phyloP scores from a whole-genome alignment of 2,113 vertebrate species.

The Rhizomys pruinosus region DNA sequence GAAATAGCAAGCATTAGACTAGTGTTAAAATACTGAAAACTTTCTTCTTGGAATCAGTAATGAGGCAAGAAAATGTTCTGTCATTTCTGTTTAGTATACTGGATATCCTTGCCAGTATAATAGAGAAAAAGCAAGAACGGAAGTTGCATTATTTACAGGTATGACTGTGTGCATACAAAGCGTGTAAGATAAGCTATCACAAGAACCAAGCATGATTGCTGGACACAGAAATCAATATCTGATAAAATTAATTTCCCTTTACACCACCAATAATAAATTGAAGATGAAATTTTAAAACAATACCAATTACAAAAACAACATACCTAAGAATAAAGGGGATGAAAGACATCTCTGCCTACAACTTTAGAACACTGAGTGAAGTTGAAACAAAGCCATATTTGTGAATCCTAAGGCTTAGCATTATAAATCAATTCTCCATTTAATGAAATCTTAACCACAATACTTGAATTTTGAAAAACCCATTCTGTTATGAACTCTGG shows the following conservation, averaged over 20 bases:
- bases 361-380: background rate
- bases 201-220: constrained; percentile 10
- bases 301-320: background rate
- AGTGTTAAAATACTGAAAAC: constrained; percentile 16
- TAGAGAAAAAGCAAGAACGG: constrained; percentile 18
- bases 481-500: background rate
- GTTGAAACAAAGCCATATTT: background rate
- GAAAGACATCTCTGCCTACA: background rate
- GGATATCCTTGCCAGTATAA: background rate
- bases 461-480: background rate
- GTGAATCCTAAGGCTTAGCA: background rate
- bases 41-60: constrained; percentile 10
- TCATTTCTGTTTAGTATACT: constrained; percentile 37
- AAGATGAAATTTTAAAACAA: constrained; percentile 34
- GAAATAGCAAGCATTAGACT: background rate
- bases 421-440: background rate
- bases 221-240: background rate
- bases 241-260: constrained; percentile 8
- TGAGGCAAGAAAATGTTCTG: background rate
- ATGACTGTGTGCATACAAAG: background rate
- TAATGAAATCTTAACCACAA: constrained; percentile 7
- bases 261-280: constrained; percentile 15
- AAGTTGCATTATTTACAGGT: background rate
- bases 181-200: background rate
- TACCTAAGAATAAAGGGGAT: background rate